Base-by-base conservation (phyloP, 64 coral and sea anemone species). In the Stichodactyla helianthus region DNA sequence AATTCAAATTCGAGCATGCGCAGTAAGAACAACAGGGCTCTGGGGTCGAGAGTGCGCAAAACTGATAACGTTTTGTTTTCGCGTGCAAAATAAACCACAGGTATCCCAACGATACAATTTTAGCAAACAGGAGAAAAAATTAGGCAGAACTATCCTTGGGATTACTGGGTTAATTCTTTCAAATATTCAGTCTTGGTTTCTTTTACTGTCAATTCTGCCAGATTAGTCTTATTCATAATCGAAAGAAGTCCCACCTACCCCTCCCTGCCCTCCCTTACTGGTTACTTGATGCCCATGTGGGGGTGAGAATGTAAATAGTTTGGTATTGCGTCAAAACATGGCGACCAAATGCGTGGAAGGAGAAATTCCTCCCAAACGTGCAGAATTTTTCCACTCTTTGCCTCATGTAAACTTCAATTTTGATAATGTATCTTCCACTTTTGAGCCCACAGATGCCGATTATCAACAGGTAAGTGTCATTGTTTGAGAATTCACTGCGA, bases 351-450 rank as follows among this genome's bases (percentile, higher is more conserved):
- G 78, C 50, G n/a, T 14, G 13, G 53, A 50, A 54, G 78, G 78
- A 7, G 6, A 51, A 7, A 18, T 81, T 81, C 78, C 78, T 81
- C 78, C 78, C 15, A 54, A 54, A 54, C 15, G 5, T 12, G 78
- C 78, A 44, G 5, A 81, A 15, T 81, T 54, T 81, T 81, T 81
- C 27, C 35, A 81, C 78, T 81, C 51, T 20, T 54, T 81, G 2
- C 78, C 78, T 19, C 78, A 81, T 6, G 78, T 81, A 20, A 81
- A 81, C 78, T 81, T 81, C 53, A 54, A 81, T 81, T 81, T 81
- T 52, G 78, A 81, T 54, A 81, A 81, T 28, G 20, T 81, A 52
- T 81, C 78, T 51, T 28, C 35, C 18, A 81, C 78, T 19, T 81
- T 81, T 54, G 52, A 54, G 78, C 78, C 78, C 53, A 81, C 78